A percentile compares a stretch with the other conserved stretches of the same genome.
Evolutionary conservation across 2,113 vertebrate species (phyloP).

Genomic region (Triplophysa tibetana): DNA sequence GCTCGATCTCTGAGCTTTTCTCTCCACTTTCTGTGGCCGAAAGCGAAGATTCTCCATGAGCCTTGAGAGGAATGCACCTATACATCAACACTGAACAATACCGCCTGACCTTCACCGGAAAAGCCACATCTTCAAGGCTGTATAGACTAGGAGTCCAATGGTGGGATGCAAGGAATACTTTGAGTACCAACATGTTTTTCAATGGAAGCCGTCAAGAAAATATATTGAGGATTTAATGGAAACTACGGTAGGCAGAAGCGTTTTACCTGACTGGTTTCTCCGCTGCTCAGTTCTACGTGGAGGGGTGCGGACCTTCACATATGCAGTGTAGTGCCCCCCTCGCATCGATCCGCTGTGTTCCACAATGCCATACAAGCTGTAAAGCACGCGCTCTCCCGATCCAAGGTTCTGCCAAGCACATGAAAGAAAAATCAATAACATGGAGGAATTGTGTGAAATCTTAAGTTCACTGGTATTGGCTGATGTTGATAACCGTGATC

Average conservation of each 20-base stretch:
- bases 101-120: constrained; percentile 5
- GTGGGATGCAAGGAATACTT: neutral
- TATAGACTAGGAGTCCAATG: neutral
- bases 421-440: constrained; percentile 41
- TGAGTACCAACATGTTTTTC: neutral
- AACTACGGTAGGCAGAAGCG: neutral
- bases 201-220: neutral
- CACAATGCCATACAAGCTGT: constrained; percentile 93
- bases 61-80: constrained; percentile 16
- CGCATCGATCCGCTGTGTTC: constrained; percentile 96
- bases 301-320: constrained; percentile 89
- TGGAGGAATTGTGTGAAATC: neutral
- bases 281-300: constrained; percentile 79
- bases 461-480: neutral
- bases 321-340: constrained; percentile 91
- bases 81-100: constrained; percentile 36
- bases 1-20: neutral
- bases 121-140: constrained; percentile 23
- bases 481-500: neutral
- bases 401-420: constrained; percentile 76
- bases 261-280: constrained; percentile 81
- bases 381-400: constrained; percentile 82
- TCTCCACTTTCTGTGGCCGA: constrained; percentile 16
- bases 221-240: neutral
- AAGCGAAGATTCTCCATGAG: constrained; percentile 37